A percentile compares a stretch with the other conserved stretches of the same genome.
phyloP scores from a whole-genome alignment of 2,113 vertebrate species.

The Brienomyrus brachyistius region DNA sequence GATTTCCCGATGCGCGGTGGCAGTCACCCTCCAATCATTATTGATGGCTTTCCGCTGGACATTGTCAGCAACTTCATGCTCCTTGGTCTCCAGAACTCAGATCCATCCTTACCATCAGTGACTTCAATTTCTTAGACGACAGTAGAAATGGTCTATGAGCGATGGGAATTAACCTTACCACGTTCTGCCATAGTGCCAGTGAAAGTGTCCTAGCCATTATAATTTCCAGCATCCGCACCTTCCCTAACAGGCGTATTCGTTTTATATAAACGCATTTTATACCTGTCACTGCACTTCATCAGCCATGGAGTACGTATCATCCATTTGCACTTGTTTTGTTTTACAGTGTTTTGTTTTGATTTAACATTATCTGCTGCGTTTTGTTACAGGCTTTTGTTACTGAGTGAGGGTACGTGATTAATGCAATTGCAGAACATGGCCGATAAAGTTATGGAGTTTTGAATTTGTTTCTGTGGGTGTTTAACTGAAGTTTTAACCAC shows the following conservation, averaged over 20 bases:
- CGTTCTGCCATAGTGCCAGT: neutral
- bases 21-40: neutral
- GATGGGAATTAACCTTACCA: neutral
- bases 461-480: neutral
- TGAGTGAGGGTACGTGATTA: neutral
- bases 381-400: neutral
- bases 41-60: neutral
- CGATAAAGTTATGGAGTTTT: neutral
- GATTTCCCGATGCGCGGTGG: neutral
- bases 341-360: neutral
- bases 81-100: neutral
- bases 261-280: neutral
- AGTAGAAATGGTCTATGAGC: neutral
- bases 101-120: neutral
- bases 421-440: neutral
- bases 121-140: neutral
- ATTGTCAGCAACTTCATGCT: neutral
- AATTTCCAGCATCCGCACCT: neutral
- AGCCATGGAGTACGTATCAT: neutral
- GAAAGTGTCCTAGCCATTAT: neutral
- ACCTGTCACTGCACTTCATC: neutral
- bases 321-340: neutral
- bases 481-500: neutral
- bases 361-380: neutral
- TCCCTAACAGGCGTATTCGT: neutral